These are phyloP conservation scores for Hippocampus barbouri DNA, from an alignment of 2,113 vertebrate genomes.

Conservation along the genomic window DNA sequence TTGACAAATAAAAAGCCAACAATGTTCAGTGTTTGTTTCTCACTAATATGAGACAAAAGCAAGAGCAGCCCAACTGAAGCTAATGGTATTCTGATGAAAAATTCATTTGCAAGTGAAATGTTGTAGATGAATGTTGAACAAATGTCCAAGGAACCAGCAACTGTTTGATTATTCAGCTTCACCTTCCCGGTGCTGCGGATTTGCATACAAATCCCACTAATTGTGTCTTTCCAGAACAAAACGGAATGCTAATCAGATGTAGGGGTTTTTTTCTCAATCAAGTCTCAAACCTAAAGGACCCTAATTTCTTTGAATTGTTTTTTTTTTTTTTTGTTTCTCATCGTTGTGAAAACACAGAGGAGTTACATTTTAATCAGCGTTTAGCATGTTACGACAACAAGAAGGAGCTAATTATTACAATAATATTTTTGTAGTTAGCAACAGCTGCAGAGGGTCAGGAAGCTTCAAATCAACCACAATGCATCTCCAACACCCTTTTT, in stretches of 20 bases:
- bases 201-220: constrained; percentile 46
- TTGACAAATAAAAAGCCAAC: constrained; percentile 40
- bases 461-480: constrained; percentile 39
- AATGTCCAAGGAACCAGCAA: constrained; percentile 53
- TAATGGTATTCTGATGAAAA: constrained; percentile 75
- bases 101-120: constrained; percentile 60
- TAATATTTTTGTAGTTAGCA: constrained; percentile 28
- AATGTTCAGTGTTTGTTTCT: constrained; percentile 34
- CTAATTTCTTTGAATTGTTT: constrained; percentile 29
- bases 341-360: neutral
- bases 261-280: constrained; percentile 51
- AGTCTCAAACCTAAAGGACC: constrained; percentile 40
- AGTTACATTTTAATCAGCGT: constrained; percentile 28
- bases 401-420: constrained; percentile 28
- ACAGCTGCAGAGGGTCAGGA: constrained; percentile 53
- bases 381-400: constrained; percentile 18
- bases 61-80: constrained; percentile 26
- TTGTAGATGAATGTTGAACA: constrained; percentile 69
- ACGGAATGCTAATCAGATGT: constrained; percentile 60
- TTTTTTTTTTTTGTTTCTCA: constrained; percentile 2
- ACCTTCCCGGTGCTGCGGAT: constrained; percentile 42
- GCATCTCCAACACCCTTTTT: constrained; percentile 39
- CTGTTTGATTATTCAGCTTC: constrained; percentile 62
- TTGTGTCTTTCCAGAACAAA: constrained; percentile 61
- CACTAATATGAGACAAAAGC: constrained; percentile 26